Conservation (phyloP, 2,113 vertebrate species). For the Ochotona curzoniae region DNA sequence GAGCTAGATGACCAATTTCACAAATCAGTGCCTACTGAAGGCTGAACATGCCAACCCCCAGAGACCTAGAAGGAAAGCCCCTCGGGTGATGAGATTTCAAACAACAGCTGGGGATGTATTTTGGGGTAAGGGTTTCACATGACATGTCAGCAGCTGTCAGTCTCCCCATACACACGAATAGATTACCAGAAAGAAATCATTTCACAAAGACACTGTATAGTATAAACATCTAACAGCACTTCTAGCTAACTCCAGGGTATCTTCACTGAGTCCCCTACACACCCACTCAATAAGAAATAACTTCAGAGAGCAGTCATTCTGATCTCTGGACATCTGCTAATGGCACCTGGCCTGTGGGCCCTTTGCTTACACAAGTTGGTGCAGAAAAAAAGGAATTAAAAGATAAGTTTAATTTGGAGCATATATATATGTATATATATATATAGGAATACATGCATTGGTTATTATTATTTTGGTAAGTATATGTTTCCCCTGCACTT, state of each 20-base stretch:
- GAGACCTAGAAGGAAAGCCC: slow-evolving; percentile 17
- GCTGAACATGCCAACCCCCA: not conserved
- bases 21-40: slow-evolving; percentile 4
- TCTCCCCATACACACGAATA: not conserved
- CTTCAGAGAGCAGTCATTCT: not conserved
- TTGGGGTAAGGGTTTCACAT: not conserved
- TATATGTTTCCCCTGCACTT: too few species aligned
- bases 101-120: not conserved
- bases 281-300: not conserved
- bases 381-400: too few species aligned
- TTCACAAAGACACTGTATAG: not conserved
- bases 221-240: not conserved
- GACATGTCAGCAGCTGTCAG: not conserved
- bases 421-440: too few species aligned
- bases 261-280: not conserved
- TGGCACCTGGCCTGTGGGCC: not conserved
- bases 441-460: too few species aligned
- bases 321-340: not conserved
- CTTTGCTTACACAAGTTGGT: too few species aligned
- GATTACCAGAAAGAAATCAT: not conserved
- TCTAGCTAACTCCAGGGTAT: not conserved
- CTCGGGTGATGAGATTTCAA: slow-evolving; percentile 3
- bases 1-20: not conserved
- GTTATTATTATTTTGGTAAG: too few species aligned
- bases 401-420: too few species aligned